Conservation (phyloP, 2,888 invertebrate species). For the Eumerus sabulonum region DNA sequence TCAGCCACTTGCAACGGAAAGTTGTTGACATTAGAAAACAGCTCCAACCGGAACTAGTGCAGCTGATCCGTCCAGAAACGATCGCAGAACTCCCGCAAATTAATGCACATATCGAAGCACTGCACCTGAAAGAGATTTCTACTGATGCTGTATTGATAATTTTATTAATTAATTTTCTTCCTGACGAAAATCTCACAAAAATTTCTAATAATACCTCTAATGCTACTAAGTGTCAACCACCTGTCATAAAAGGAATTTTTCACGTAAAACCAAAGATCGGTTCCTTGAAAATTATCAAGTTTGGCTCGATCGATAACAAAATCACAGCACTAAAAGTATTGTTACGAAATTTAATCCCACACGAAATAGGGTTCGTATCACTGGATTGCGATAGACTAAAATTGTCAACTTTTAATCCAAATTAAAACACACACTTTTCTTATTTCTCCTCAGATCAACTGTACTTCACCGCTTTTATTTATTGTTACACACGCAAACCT, state of each 20-base stretch:
- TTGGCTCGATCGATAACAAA: too few relatives aligned
- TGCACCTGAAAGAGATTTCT: background rate
- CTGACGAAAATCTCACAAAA: background rate
- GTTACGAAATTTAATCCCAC: too few relatives aligned
- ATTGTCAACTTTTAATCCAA: too few relatives aligned
- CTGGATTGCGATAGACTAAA: too few relatives aligned
- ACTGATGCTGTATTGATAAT: background rate
- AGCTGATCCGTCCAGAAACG: background rate
- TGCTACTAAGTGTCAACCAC: background rate
- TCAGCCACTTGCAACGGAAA: background rate
- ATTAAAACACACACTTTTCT: too few relatives aligned
- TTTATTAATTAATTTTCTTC: background rate
- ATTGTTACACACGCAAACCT: too few relatives aligned
- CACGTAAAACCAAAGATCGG: too few relatives aligned
- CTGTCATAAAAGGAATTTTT: background rate
- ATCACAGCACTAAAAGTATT: too few relatives aligned
- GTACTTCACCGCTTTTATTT: too few relatives aligned
- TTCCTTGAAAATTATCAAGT: too few relatives aligned
- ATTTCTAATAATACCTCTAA: background rate
- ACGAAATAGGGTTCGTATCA: too few relatives aligned
- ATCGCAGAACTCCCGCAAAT: conserved; percentile 1
- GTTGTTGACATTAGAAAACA: background rate
- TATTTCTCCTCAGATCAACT: too few relatives aligned
- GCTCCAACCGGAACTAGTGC: background rate
- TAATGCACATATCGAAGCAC: background rate